Evolutionary conservation across 1,140 invertebrate species (phyloP).

Genomic region (Drosophila sturtevanti): DNA sequence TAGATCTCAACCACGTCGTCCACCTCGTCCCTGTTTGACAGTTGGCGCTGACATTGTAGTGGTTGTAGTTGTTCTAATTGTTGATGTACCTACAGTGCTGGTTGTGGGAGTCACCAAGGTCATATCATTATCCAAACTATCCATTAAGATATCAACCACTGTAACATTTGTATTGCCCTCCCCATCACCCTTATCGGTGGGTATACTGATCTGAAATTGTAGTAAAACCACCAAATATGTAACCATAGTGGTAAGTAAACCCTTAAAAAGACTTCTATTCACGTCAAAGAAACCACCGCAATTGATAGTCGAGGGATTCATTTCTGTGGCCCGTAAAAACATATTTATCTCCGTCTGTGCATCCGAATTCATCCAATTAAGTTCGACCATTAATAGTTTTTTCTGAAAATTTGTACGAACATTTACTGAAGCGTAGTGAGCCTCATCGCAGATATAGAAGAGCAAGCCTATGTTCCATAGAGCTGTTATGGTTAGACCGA

Average conservation of each 20-base stretch:
- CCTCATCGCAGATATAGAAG: constrained; percentile 87
- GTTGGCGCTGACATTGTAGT: constrained; percentile 20
- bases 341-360: constrained; percentile 87
- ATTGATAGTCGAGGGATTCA: constrained; percentile 88
- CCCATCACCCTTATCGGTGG: constrained; percentile 75
- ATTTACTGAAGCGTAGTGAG: constrained; percentile 86
- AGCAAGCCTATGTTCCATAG: constrained; percentile 85
- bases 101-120: constrained; percentile 44
- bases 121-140: constrained; percentile 63
- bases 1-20: constrained; percentile 41
- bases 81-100: constrained; percentile 26
- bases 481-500: constrained; percentile 86
- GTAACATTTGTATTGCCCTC: constrained; percentile 52
- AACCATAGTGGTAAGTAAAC: constrained; percentile 88
- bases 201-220: constrained; percentile 89
- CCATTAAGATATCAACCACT: constrained; percentile 60
- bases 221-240: constrained; percentile 87
- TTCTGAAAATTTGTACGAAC: constrained; percentile 88
- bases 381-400: constrained; percentile 87
- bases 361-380: constrained; percentile 87
- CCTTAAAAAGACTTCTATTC: constrained; percentile 87
- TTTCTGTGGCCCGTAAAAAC: constrained; percentile 87
- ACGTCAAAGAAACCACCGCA: constrained; percentile 88
- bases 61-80: constrained; percentile 17
- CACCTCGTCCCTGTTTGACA: constrained; percentile 35